Base-by-base conservation (phyloP, 2,888 invertebrate species). In the Drosophila bunnanda region DNA sequence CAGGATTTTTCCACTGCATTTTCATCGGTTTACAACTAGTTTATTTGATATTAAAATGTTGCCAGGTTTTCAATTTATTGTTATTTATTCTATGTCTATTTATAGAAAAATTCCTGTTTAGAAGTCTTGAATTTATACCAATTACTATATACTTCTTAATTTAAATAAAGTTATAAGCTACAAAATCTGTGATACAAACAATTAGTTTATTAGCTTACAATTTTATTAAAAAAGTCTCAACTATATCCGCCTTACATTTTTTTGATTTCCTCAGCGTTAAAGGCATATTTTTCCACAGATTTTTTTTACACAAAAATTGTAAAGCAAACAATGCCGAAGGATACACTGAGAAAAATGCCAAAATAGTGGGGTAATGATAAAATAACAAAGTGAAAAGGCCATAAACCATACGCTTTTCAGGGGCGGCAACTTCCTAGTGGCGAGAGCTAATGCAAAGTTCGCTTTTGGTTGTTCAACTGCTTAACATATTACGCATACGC, bases 401-500 rank as follows among this genome's bases (percentile, higher is more conserved):
- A 34, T 46, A 41, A 36, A 46, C 52, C 22, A 34, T 46, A 44
- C 17, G 22, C 25, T 43, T 30, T 41, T 39, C 20, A 0, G 0
- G 17, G 3, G 0, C 8, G 30, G 34, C 15, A 43, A 57, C 32
- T 69, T 30, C 62, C 73, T 67, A 56, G 69, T 46, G 48, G 48
- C 64, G 64, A 77, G 54, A 64, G 71, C 53, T 30, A 65, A 54
- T 67, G 60, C 50, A 61, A 72, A 60, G 44, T 43, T 32, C 44
- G 25, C 52, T 41, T 57, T 73, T 71, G 57, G 53, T 46, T 57
- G 52, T 55, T 46, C 28, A 61, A 55, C 65, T 79, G 68, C 67
- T 71, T 60, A 66, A 75, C 61, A 58, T 78, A 72, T 80, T 76
- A 82, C 62, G 54, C 62, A 66, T 54, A 62, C 75, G 67, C 56